A percentile compares a stretch with the other conserved stretches of the same genome.
These are phyloP conservation scores for Apodemia mormo DNA, from an alignment of 2,888 invertebrate genomes.

Conservation along the genomic window DNA sequence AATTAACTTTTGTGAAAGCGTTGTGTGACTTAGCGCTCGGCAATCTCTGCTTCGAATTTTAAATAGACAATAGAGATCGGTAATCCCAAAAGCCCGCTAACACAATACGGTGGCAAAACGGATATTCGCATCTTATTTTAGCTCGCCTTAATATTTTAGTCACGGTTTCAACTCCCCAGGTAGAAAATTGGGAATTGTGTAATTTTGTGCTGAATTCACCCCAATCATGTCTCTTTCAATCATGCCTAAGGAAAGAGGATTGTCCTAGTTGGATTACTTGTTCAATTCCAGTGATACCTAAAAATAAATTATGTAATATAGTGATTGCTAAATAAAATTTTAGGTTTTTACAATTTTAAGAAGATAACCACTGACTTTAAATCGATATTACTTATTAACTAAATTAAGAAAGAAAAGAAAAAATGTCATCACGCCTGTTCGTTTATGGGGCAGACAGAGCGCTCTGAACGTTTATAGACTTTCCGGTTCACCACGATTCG, in stretches of 20 bases:
- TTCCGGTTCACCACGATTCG: too few species aligned
- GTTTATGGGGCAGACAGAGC: too few species aligned
- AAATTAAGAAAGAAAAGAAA: too few species aligned
- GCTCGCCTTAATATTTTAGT: constrained; percentile 73
- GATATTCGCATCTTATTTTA: constrained; percentile 74
- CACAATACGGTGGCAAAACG: constrained; percentile 69
- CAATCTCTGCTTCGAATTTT: constrained; percentile 69
- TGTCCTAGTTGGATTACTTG: neutral
- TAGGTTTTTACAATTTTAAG: too few species aligned
- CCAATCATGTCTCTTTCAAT: constrained; percentile 61
- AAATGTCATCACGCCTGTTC: too few species aligned
- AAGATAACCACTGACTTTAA: too few species aligned
- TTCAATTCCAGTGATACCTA: neutral
- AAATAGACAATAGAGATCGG: constrained; percentile 73
- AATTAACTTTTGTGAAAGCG: constrained; percentile 68
- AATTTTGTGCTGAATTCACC: constrained; percentile 59
- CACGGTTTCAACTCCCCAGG: constrained; percentile 70
- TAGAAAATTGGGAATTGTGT: constrained; percentile 79
- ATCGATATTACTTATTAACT: too few species aligned
- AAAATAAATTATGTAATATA: too few species aligned
- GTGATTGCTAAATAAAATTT: too few species aligned
- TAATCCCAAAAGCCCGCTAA: constrained; percentile 65
- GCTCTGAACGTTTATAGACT: too few species aligned
- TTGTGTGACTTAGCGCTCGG: constrained; percentile 63
- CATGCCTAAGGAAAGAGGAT: constrained; percentile 6